A percentile compares a stretch with the other conserved stretches of the same genome.
phyloP scores from a whole-genome alignment of 1,140 invertebrate species.

The Potamilus streckersoni region DNA sequence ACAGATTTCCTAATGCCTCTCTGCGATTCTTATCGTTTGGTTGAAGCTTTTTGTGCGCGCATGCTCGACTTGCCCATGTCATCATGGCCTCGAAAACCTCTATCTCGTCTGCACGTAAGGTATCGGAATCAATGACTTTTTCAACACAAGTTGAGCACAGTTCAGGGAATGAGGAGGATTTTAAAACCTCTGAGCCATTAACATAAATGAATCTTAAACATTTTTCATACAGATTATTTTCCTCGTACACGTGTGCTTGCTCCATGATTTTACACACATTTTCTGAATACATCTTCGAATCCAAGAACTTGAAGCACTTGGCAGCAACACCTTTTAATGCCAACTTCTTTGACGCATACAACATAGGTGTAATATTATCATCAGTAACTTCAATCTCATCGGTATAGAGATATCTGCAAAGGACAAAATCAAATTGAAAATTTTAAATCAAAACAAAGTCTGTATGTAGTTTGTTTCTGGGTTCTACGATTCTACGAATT shows the following conservation, averaged over 20 bases:
- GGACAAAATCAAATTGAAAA: background rate
- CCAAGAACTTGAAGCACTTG: conserved; percentile 83
- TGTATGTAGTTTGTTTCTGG: background rate
- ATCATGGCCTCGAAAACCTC: conserved; percentile 26
- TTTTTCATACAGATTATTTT: conserved; percentile 26
- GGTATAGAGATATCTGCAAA: conserved; percentile 38
- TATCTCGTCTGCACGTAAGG: conserved; percentile 26
- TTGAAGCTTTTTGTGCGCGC: conserved; percentile 24
- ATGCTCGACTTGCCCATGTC: conserved; percentile 34
- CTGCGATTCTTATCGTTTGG: conserved; percentile 22
- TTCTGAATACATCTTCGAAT: conserved; percentile 79
- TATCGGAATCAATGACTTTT: conserved; percentile 25
- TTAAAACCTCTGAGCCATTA: conserved; percentile 17
- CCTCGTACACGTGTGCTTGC: conserved; percentile 33
- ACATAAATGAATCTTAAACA: conserved; percentile 22
- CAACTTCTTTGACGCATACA: conserved; percentile 88
- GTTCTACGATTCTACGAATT: background rate
- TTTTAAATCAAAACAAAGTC: background rate
- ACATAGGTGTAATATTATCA: conserved; percentile 83
- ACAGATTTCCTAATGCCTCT: conserved; percentile 23
- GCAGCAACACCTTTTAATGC: conserved; percentile 81
- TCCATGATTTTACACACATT: conserved; percentile 74
- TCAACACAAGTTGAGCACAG: conserved; percentile 24
- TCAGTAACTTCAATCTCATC: conserved; percentile 71
- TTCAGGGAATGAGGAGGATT: conserved; percentile 16